These are phyloP conservation scores for Steatocranus sp. DNA, from an alignment of 2,797 vertebrate genomes.

Conservation along the genomic window DNA sequence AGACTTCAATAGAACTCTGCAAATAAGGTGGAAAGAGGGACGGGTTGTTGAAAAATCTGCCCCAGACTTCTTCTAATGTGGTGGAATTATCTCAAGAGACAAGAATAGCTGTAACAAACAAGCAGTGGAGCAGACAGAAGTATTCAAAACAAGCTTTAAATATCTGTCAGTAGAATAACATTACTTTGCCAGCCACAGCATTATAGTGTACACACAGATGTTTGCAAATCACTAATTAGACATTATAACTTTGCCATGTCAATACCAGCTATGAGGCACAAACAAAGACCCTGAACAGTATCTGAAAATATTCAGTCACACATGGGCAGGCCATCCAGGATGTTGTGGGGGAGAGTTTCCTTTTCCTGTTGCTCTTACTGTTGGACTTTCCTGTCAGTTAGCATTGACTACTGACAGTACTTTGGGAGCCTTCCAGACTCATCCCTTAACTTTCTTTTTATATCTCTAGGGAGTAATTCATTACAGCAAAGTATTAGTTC, in stretches of 20 bases:
- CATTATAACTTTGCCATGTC: slow-evolving; percentile 14
- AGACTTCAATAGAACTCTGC: neutral
- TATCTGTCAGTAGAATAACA: slow-evolving; percentile 3
- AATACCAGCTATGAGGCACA: slow-evolving; percentile 38
- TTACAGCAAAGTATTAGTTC: slow-evolving; percentile 53
- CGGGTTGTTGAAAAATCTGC: neutral
- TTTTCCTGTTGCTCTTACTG: slow-evolving; percentile 73
- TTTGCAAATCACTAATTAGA: slow-evolving; percentile 12
- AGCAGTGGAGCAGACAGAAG: neutral
- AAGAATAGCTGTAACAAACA: slow-evolving; percentile 32
- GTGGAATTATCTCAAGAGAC: slow-evolving; percentile 9
- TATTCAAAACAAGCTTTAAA: slow-evolving; percentile 21
- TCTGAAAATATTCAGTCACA: slow-evolving; percentile 68
- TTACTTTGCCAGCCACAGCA: neutral
- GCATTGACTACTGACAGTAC: slow-evolving; percentile 54
- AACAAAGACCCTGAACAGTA: slow-evolving; percentile 13
- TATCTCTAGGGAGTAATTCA: slow-evolving; percentile 40
- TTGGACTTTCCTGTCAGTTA: slow-evolving; percentile 68
- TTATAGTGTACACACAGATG: neutral
- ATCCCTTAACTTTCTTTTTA: slow-evolving; percentile 19
- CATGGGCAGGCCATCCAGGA: slow-evolving; percentile 65
- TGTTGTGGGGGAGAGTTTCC: slow-evolving; percentile 68
- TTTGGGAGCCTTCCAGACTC: slow-evolving; percentile 64
- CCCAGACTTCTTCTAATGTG: neutral
- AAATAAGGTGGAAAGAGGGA: slow-evolving; percentile 11